Evolutionary conservation across 2,888 invertebrate species (phyloP), one percentile per base, ranked within the genome.

Genomic region (Meghimatium bilineatum): DNA sequence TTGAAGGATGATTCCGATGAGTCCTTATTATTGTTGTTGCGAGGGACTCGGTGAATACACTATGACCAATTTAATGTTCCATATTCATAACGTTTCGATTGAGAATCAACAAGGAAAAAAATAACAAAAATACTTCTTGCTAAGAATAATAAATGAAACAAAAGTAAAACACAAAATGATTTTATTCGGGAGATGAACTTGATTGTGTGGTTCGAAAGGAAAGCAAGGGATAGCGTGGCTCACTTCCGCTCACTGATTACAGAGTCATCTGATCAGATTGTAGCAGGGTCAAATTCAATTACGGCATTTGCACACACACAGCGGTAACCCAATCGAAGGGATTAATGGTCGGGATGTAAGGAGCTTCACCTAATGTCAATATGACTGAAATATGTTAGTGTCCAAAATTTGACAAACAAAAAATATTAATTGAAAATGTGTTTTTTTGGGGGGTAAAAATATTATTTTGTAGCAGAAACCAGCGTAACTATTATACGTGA

Each of bases 261-360:
- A 72, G 75, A 74, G 81, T 81, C 74, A 63, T 74, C 81, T 75
- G 81, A 81, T 81, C 81, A 66, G 75, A 81, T 63, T 81, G 81
- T 34, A 20, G 63, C 75, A 14, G 74, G 66, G 75, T 72, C 81
- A 63, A 75, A 81, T 81, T 81, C 74, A 81, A 81, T 81, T 81
- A 81, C 38, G 74, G 66, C 81, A 81, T 81, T 66, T 81, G 81
- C 81, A 66, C 81, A 63, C 74, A 74, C 81, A 79, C 72, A 44
- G 75, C 44, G 29, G 44, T 74, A 81, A 81, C 66, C 74, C 63
- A 74, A 81, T 81, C 63, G 63, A 81, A 74, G 3, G 72, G 49
- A 80, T 80, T 72, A 80, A 72, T 60, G 72, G 36, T 44, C 34
- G 67, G 23, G 66, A 14, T 79, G 67, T 79, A 77, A 67, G 67